These are phyloP conservation scores for Ptychadena robeensis DNA, from an alignment of 2,797 vertebrate species.

Conservation along the genomic window DNA sequence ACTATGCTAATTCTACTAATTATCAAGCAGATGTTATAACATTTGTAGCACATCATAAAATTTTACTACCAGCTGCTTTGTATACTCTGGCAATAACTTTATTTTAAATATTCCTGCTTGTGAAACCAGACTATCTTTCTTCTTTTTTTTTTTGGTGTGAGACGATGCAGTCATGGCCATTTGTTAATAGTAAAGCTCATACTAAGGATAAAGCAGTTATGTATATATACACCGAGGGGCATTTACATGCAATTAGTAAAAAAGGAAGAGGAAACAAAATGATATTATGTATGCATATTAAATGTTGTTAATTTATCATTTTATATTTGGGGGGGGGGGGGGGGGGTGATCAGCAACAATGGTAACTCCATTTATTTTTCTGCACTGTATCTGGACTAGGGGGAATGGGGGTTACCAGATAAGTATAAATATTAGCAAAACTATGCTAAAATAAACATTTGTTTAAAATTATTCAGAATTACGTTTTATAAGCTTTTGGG, in stretches of 20 bases:
- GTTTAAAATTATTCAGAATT: too few species aligned
- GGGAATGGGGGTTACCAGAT: too few species aligned
- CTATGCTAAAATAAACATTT: too few species aligned
- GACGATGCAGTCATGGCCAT: neutral
- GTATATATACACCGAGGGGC: neutral
- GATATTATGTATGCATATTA: neutral
- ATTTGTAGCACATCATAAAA: constrained; percentile 11
- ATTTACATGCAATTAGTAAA: neutral
- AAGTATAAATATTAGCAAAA: too few species aligned
- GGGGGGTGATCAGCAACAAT: too few species aligned
- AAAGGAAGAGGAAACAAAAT: neutral
- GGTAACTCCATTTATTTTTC: too few species aligned
- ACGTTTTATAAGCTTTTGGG: too few species aligned
- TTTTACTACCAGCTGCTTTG: constrained; percentile 32
- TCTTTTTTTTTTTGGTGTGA: constrained; percentile 18
- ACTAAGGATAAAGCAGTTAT: neutral
- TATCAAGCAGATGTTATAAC: constrained; percentile 46
- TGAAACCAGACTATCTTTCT: constrained; percentile 1
- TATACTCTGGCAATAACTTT: constrained; percentile 43
- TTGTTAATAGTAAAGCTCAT: constrained; percentile 11
- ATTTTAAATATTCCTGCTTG: constrained; percentile 9
- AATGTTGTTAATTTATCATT: too few species aligned
- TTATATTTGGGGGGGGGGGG: too few species aligned
- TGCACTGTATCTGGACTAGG: too few species aligned
- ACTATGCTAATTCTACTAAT: constrained; percentile 41